Base-by-base conservation (phyloP, 2,113 vertebrate species). In the Microtus oregoni region DNA sequence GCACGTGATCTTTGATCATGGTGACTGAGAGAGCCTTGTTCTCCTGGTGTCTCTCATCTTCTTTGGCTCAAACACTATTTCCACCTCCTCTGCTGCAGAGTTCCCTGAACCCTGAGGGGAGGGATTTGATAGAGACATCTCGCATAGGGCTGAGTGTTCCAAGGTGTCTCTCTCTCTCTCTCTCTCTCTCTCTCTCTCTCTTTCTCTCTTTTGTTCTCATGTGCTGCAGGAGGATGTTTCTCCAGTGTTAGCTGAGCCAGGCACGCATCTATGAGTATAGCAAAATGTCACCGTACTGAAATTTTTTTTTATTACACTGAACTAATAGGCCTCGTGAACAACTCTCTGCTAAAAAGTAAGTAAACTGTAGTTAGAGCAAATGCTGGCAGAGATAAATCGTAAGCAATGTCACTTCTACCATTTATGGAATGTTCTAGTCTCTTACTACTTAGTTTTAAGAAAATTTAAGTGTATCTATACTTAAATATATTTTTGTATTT, bases 361-460 rank as follows among this genome's bases (percentile, higher is more conserved):
- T 86, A 55, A 30, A 82, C 58, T 93, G 86, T 94, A 96, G 68
- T 77, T 76, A 94, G 67, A 93, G 82, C 63, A 95, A 95, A 70
- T 13, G 44, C 28, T 89, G 68, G 28, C 82, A 89, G 94, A 87
- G 19, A 6, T 76, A 41, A 12, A 50, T 38, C 72, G 41, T 91
- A 91, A 95, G 26, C 24, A 97, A 73, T 0, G 67, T 58, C 6
- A 78, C 32, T 86, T 63, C 86, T 32, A 32, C 32, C 4, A 58
- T 79, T 78, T 91, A 78, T 47, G 19, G 55, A 87, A 67, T 12
- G 32, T 55, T 86, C 61, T 73, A 79, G 78, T 96, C 78, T 87
- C 32, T 96, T 93, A 20, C 75, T 88, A 4, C 67, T 89, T 86
- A 85, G 19, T 86, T 92, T 91, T 89, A 82, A 94, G 86, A 86